A percentile compares a stretch with the other conserved stretches of the same genome.
Conservation (phyloP, 2,888 invertebrate species). For the Malthinus flaveolus region DNA sequence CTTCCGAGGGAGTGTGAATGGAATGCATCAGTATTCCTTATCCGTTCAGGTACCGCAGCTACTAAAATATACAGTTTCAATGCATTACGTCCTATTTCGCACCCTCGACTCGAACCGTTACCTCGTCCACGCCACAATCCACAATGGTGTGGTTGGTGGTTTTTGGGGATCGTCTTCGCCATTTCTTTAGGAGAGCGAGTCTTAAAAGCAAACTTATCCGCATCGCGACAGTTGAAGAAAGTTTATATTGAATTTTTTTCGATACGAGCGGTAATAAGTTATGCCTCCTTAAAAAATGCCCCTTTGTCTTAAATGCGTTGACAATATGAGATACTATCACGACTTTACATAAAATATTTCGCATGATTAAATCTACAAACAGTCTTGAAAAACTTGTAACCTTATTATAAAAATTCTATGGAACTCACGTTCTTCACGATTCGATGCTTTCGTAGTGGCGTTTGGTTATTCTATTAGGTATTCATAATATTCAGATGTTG, state of each 20-base stretch:
- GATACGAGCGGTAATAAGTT: no score
- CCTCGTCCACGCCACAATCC: conserved; percentile 2
- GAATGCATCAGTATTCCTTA: conserved; percentile 39
- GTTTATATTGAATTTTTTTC: no score
- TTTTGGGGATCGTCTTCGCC: background rate
- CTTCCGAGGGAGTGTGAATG: conserved; percentile 31
- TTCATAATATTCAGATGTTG: conserved; percentile 25
- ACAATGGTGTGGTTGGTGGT: conserved; percentile 8
- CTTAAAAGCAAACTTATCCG: no score
- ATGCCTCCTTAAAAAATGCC: conserved; percentile 7
- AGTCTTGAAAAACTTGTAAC: conserved; percentile 27
- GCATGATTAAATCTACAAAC: conserved; percentile 29
- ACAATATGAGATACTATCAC: conserved; percentile 28
- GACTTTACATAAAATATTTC: conserved; percentile 28
- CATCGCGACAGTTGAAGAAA: no score
- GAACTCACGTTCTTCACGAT: conserved; percentile 29
- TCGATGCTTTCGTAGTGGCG: conserved; percentile 24
- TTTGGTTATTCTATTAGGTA: conserved; percentile 25
- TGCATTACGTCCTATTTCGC: conserved; percentile 33
- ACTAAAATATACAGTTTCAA: conserved; percentile 36
- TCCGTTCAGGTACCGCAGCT: conserved; percentile 29
- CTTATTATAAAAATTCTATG: conserved; percentile 27
- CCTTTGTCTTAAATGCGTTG: conserved; percentile 14
- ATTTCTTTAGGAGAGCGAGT: no score
- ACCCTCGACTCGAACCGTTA: conserved; percentile 10